Base-by-base conservation (phyloP, 2,113 vertebrate species). In the Thunnus thynnus region DNA sequence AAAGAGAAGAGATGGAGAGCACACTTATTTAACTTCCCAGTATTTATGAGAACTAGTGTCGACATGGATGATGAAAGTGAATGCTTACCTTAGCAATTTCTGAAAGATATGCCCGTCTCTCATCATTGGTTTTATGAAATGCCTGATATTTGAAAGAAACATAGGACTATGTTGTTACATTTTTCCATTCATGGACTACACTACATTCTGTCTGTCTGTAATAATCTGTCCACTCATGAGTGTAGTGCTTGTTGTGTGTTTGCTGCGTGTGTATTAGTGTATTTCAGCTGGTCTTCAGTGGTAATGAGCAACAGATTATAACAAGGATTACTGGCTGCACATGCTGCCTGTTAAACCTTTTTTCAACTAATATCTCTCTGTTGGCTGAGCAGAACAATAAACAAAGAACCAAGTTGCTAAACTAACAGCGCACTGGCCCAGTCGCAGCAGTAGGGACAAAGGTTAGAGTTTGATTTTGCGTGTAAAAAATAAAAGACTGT, bases 31-130 rank as follows among this genome's bases (percentile, higher is more conserved):
- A 6, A 50, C 11, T 20, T 12, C 57, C n/a, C 58, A 50, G 60
- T n/a, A 30, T 4, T 63, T 60, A 36, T 32, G 56, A 30, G 8
- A 46, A 58, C 22, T 7, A 5, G 3, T 64, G 27, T 12, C 55
- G 5, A 46, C 30, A n/a, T 18, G 22, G 30, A 68, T 52, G 30
- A 68, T 52, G 18, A 58, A 78, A 55, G 51, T 8, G 4, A 55
- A 25, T 5, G 13, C 88, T 95, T 94, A 98, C 97, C 95, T 94
- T 95, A 41, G 95, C 92, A 36, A 97, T 96, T 93, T 97, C 96
- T 9, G 95, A 91, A 54, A 97, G 86, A 79, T 95, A 97, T 0
- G 87, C 90, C 56, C 78, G 85, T 13, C 88, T 86, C 84, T 97
- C 96, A 63, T 94, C 94, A 32, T 95, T 97, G 89, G 94, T 94